A percentile compares a stretch with the other conserved stretches of the same genome.
These are phyloP conservation scores for Phania funesta DNA, from an alignment of 2,888 invertebrate genomes.

Conservation along the genomic window DNA sequence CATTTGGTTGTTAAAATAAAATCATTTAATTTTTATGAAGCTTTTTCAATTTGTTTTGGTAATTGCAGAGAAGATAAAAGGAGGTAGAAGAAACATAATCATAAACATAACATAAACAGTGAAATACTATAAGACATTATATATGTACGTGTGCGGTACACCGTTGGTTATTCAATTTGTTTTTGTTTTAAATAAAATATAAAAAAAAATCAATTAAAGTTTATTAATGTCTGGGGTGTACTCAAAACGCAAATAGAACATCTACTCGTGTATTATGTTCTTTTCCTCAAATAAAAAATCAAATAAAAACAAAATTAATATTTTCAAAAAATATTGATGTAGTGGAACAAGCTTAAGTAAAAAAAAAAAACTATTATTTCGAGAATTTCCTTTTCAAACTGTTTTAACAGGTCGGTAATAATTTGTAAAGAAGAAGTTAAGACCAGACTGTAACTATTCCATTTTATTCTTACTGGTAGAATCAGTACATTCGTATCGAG, in stretches of 20 bases:
- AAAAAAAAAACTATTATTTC: too few relatives aligned
- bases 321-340: too few relatives aligned
- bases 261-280: too few relatives aligned
- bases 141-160: too few relatives aligned
- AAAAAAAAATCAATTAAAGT: constrained; percentile 17
- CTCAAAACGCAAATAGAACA: not conserved
- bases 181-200: not conserved
- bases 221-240: constrained; percentile 4
- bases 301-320: too few relatives aligned
- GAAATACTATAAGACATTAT: not conserved
- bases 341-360: too few relatives aligned
- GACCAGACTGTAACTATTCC: too few relatives aligned
- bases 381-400: too few relatives aligned
- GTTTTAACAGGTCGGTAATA: too few relatives aligned
- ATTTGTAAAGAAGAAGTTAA: too few relatives aligned
- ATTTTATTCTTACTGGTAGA: too few relatives aligned
- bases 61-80: not conserved
- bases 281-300: not conserved
- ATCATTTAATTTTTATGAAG: constrained; percentile 26
- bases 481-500: too few relatives aligned
- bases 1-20: not conserved
- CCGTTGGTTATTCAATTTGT: not conserved
- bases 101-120: not conserved
- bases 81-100: not conserved
- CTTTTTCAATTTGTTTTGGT: constrained; percentile 19